phyloP scores from a whole-genome alignment of 2,113 vertebrate species.

The Marmota monax region DNA sequence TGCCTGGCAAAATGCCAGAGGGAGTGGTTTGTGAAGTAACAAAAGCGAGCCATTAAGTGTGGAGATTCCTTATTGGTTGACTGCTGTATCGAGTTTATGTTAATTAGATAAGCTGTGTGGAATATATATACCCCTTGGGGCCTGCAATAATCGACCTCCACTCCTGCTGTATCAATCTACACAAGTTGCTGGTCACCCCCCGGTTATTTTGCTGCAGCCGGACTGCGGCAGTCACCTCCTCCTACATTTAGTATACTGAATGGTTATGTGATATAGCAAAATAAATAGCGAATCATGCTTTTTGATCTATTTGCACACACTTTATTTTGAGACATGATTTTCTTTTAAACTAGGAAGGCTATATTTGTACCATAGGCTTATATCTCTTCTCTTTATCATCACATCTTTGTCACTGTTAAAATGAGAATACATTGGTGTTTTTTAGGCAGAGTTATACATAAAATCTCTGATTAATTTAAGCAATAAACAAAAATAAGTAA shows the following conservation, averaged over 20 bases:
- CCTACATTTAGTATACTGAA: not conserved
- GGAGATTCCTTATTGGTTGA: too few species aligned
- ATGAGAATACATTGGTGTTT: not conserved
- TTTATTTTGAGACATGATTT: not conserved
- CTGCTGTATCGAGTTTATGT: too few species aligned
- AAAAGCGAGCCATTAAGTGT: too few species aligned
- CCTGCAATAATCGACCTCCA: too few species aligned
- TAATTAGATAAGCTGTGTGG: too few species aligned
- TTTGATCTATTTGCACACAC: not conserved
- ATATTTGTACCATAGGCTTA: not conserved
- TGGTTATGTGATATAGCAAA: not conserved
- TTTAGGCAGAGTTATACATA: not conserved
- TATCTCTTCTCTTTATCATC: not conserved
- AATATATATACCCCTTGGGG: too few species aligned
- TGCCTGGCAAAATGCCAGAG: too few species aligned
- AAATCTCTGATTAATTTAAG: not conserved
- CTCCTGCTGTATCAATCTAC: too few species aligned
- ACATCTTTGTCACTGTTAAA: not conserved
- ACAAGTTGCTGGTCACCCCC: too few species aligned
- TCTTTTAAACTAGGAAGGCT: not conserved
- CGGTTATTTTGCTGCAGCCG: too few species aligned
- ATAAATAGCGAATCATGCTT: not conserved
- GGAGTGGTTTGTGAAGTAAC: too few species aligned
- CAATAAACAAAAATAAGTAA: not conserved
- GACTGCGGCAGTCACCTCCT: not conserved